phyloP scores from a whole-genome alignment of 2,113 vertebrate genomes.

The Dasyurus viverrinus region DNA sequence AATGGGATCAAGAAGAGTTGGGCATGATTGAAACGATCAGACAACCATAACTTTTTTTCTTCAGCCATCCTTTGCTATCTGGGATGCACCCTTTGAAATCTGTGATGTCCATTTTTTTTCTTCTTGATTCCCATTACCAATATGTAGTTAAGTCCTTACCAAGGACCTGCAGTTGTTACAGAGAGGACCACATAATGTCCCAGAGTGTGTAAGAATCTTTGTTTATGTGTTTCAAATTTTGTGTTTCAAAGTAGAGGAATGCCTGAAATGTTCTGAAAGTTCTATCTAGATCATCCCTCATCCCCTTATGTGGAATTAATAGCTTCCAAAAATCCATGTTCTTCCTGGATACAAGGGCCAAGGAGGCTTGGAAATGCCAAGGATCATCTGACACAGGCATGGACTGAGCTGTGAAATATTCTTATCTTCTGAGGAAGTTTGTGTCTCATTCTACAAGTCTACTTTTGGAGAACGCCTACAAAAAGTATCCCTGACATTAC shows the following conservation, averaged over 20 bases:
- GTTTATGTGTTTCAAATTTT: neutral
- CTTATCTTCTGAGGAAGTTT: neutral
- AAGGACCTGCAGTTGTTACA: neutral
- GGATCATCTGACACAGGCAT: neutral
- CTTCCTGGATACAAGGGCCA: neutral
- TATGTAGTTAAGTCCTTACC: neutral
- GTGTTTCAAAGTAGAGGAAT: neutral
- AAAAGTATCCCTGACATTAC: neutral
- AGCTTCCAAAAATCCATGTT: neutral
- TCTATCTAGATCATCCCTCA: neutral
- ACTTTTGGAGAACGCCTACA: neutral
- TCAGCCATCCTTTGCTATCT: neutral
- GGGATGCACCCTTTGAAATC: neutral
- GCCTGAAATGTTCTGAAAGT: neutral
- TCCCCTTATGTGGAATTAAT: neutral
- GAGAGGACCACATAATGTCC: neutral
- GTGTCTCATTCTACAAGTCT: neutral
- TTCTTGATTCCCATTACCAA: neutral
- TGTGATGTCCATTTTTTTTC: neutral
- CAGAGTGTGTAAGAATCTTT: neutral
- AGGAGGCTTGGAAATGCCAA: neutral
- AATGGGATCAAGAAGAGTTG: too few species aligned
- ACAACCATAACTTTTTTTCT: neutral
- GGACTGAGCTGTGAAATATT: neutral
- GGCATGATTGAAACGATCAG: too few species aligned